phyloP scores from a whole-genome alignment of 2,888 invertebrate species.

The Acleris emargana region DNA sequence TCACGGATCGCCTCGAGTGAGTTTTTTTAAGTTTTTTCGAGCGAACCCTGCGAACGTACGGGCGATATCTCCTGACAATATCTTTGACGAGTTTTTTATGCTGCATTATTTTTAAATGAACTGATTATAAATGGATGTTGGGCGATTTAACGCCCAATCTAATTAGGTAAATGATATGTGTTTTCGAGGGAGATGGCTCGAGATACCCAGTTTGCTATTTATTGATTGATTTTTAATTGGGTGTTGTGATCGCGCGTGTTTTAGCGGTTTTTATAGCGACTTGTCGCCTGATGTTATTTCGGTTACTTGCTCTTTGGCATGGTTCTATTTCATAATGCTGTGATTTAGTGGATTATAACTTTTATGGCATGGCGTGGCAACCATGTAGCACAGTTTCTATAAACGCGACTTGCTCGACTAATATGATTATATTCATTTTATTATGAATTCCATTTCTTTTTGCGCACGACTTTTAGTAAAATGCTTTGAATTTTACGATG shows the following conservation, averaged over 20 bases:
- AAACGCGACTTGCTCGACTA: constrained; percentile 19
- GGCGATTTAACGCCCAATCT: constrained; percentile 84
- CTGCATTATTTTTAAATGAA: constrained; percentile 82
- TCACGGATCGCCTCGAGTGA: constrained; percentile 82
- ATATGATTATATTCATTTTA: constrained; percentile 26
- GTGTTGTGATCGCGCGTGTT: constrained; percentile 40
- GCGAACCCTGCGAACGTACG: constrained; percentile 74
- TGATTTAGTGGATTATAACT: constrained; percentile 32
- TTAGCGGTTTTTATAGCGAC: constrained; percentile 16
- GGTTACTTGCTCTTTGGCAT: constrained; percentile 27
- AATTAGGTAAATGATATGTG: constrained; percentile 84
- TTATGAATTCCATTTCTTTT: constrained; percentile 12
- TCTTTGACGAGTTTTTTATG: constrained; percentile 83
- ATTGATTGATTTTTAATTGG: constrained; percentile 69
- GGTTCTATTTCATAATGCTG: constrained; percentile 32
- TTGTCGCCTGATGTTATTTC: constrained; percentile 22
- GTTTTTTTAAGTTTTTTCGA: constrained; percentile 76
- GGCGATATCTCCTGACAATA: constrained; percentile 80
- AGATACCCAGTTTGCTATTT: constrained; percentile 60
- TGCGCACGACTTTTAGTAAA: constrained; percentile 8
- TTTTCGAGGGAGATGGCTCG: constrained; percentile 66
- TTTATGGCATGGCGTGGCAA: constrained; percentile 31
- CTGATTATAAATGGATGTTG: constrained; percentile 83
- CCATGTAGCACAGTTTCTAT: constrained; percentile 21
- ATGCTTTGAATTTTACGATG: constrained; percentile 19